These are phyloP conservation scores for Saccostrea echinata DNA, from an alignment of 1,140 invertebrate genomes.

Conservation along the genomic window DNA sequence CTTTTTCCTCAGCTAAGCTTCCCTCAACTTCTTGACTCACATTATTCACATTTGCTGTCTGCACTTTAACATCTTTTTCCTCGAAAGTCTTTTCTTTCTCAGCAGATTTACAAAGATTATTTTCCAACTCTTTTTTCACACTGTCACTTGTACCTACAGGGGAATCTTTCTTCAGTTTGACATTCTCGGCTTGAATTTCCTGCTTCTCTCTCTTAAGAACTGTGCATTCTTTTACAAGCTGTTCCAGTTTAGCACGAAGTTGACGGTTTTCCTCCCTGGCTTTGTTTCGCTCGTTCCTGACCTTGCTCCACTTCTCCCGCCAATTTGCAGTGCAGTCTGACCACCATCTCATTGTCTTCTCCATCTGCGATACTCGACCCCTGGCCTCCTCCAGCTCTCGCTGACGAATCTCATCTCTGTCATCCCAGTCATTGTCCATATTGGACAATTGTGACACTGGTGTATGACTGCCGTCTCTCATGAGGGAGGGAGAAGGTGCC, in stretches of 20 bases:
- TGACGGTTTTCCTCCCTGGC: conserved; percentile 92
- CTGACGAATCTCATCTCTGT: conserved; percentile 77
- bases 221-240: conserved; percentile 88
- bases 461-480: conserved; percentile 57
- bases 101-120: conserved; percentile 1
- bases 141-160: neutral
- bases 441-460: conserved; percentile 54
- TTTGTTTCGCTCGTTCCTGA: conserved; percentile 81
- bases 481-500: conserved; percentile 54
- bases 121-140: conserved; percentile 48
- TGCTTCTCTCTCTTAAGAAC: conserved; percentile 89
- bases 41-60: neutral
- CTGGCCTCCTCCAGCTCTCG: conserved; percentile 94
- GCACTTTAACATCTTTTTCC: neutral
- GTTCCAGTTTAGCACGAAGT: conserved; percentile 89
- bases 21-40: conserved; percentile 46
- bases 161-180: conserved; percentile 54
- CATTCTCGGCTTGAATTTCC: conserved; percentile 89
- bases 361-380: conserved; percentile 96
- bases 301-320: conserved; percentile 98
- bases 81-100: neutral
- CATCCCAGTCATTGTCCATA: conserved; percentile 60
- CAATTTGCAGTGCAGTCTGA: conserved; percentile 94
- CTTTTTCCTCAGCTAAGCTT: conserved; percentile 82
- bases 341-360: conserved; percentile 99